These are phyloP conservation scores for Bovichtus variegatus DNA, from an alignment of 2,797 vertebrate species.

Conservation along the genomic window DNA sequence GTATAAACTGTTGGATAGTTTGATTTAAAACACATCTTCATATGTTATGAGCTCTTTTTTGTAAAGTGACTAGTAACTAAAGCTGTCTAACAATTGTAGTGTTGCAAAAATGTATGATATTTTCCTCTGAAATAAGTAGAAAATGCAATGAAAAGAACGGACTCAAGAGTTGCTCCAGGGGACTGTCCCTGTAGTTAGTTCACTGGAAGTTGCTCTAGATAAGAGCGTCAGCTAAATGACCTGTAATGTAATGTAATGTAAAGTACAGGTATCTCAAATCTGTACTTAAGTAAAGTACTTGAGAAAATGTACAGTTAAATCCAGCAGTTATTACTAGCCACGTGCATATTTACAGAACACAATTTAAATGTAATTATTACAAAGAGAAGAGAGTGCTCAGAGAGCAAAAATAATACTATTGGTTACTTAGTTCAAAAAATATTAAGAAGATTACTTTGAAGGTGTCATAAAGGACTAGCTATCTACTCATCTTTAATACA, in stretches of 20 bases:
- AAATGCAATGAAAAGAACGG: neutral
- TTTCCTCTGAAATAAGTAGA: neutral
- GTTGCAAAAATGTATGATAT: neutral
- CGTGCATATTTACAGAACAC: neutral
- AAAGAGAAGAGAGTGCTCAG: neutral
- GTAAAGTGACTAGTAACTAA: no score
- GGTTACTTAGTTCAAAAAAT: neutral
- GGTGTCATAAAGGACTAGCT: no score
- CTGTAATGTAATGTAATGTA: no score
- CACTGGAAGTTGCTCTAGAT: no score
- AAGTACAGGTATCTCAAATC: neutral
- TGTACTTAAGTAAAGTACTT: neutral
- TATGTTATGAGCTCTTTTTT: no score
- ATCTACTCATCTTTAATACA: no score
- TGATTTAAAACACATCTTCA: no score
- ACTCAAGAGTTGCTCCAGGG: no score
- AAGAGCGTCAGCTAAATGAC: no score
- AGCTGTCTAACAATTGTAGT: no score
- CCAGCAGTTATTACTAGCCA: neutral
- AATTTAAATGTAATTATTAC: neutral
- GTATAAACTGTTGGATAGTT: neutral
- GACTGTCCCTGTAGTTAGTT: no score
- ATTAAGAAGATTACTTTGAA: neutral
- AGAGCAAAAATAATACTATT: neutral
- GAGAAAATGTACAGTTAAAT: neutral